Conservation (phyloP, 2,888 invertebrate genomes). For the Platycheirus rosarum region DNA sequence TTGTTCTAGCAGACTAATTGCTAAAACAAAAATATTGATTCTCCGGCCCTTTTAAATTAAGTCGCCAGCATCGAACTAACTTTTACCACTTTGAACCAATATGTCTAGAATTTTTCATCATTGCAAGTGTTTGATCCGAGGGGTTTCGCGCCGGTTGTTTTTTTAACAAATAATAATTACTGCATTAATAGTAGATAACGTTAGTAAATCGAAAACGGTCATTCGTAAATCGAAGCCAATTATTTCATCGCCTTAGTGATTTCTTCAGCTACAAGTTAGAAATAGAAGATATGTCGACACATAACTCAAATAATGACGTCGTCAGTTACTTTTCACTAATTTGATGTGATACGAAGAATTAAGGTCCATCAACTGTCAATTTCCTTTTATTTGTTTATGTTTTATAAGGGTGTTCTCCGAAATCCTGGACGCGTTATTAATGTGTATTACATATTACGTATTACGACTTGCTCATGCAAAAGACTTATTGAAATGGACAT, state of each 20-base stretch:
- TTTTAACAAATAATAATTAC: too few species aligned
- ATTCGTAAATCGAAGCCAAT: conserved; percentile 28
- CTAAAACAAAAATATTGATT: too few species aligned
- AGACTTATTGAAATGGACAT: conserved; percentile 31
- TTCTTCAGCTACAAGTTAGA: neutral
- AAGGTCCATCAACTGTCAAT: neutral
- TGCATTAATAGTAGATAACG: too few species aligned
- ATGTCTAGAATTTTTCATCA: too few species aligned
- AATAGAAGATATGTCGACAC: neutral
- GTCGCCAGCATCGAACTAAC: too few species aligned
- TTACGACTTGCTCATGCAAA: conserved; percentile 41
- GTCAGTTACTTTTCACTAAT: conserved; percentile 14
- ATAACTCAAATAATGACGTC: neutral
- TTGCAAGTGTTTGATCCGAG: too few species aligned
- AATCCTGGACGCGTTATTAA: conserved; percentile 50
- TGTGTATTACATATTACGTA: conserved; percentile 36
- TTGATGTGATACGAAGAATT: conserved; percentile 30
- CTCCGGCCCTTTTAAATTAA: too few species aligned
- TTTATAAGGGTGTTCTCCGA: neutral
- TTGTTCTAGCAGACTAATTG: too few species aligned
- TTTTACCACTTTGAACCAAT: too few species aligned
- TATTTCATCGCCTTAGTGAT: conserved; percentile 45
- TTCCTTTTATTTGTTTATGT: too few species aligned
- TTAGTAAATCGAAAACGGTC: too few species aligned
- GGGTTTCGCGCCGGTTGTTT: too few species aligned